Evolutionary conservation across 1,140 invertebrate species (phyloP), one percentile per base, ranked within the genome.

Genomic region (Eriocheir sinensis): DNA sequence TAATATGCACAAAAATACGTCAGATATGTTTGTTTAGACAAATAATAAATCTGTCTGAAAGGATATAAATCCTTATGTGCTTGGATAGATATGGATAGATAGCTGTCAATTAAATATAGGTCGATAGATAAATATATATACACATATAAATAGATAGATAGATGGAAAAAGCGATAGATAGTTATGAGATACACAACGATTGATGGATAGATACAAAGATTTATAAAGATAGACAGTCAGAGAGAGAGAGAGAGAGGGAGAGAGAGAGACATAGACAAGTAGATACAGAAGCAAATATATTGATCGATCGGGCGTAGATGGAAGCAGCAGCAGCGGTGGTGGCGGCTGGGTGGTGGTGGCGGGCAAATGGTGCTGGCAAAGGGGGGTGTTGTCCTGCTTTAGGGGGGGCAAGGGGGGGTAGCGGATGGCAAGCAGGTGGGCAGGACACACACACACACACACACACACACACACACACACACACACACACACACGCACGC

Each of bases 351-450:
- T 2, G 6, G 60, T 21, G 60, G 60, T n/a, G 60, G 60, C n/a
- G 60, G 60, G 27, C 60, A 72, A 72, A 48, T 72, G 60, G 21
- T 72, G 60, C 27, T 21, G n/a, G 60, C 60, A 72, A n/a, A 72
- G n/a, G 60, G 60, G n/a, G 60, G 60, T 72, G 21, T 72, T 72
- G 60, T 72, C n/a, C 60, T 72, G 60, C 60, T 72, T 72, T n/a
- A n/a, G n/a, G 60, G 60, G 60, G n/a, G 60, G 60, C 2, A 21
- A n/a, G 21, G 60, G 60, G 60, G 4, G 53, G 60, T 1, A 1
- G n/a, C n/a, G n/a, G n/a, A n/a, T n/a, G 27, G 60, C 60, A n/a
- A n/a, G 60, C 60, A 72, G 12, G 12, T n/a, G 2, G 60, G 60
- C 8, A 21, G 21, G n/a, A 72, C 12, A 12, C 27, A n/a, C 60